phyloP scores from a whole-genome alignment of 2,888 invertebrate genomes.

The Lycophotia porphyrea region DNA sequence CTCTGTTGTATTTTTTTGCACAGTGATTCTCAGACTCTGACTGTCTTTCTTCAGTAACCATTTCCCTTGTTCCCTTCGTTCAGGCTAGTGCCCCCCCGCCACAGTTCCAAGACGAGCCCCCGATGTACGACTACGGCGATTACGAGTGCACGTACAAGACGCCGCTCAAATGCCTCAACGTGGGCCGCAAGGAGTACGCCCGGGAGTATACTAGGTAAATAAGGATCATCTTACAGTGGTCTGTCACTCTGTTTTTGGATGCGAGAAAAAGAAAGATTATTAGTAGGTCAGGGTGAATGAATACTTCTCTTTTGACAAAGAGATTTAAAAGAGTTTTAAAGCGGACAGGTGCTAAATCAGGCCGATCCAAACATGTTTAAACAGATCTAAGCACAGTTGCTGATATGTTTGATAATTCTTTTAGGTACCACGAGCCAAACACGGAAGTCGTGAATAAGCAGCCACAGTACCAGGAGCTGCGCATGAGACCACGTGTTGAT shows the following conservation, averaged over 20 bases:
- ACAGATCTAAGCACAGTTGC: background rate
- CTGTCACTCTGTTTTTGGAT: background rate
- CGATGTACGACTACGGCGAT: constrained; percentile 83
- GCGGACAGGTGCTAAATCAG: background rate
- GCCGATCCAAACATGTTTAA: background rate
- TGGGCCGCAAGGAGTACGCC: constrained; percentile 80
- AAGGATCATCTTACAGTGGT: background rate
- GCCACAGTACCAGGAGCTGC: constrained; percentile 83
- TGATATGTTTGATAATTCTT: background rate
- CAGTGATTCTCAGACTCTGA: no score
- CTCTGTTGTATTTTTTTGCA: no score
- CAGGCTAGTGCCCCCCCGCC: constrained; percentile 89
- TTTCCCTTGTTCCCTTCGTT: no score
- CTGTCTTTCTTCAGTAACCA: background rate
- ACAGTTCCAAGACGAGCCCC: constrained; percentile 88
- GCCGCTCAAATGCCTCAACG: constrained; percentile 80
- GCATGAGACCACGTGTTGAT: constrained; percentile 79
- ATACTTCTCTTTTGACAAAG: no score
- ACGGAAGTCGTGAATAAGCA: constrained; percentile 84
- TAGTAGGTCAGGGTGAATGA: no score
- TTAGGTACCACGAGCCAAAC: constrained; percentile 84
- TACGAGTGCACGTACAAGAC: constrained; percentile 84
- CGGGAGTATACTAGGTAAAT: constrained; percentile 83
- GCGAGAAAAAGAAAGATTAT: no score
- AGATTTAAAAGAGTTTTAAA: no score